Evolutionary conservation across 2,113 vertebrate genomes (phyloP).

Genomic region (Theristicus caerulescens): DNA sequence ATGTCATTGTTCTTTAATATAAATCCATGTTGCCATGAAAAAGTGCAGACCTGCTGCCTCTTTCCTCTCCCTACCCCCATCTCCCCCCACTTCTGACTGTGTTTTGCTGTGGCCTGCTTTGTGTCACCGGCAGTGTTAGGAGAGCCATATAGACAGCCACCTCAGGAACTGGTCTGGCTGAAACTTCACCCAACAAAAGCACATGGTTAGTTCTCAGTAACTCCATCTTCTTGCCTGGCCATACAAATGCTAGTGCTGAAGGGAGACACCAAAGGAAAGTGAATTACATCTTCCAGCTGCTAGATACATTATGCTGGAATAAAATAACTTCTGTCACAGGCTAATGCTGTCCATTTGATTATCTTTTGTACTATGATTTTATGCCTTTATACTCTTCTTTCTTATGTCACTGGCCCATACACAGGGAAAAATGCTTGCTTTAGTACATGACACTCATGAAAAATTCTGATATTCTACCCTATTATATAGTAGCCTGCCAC

Average conservation of each 20-base stretch:
- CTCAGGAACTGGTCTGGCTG: background rate
- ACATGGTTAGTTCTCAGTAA: fast-evolving
- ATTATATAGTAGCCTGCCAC: background rate
- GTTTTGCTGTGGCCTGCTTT: background rate
- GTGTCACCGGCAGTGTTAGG: background rate
- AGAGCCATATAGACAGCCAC: background rate
- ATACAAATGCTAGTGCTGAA: background rate
- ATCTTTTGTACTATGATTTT: background rate
- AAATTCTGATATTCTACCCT: background rate
- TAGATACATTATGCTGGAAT: background rate
- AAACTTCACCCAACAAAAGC: too few relatives aligned
- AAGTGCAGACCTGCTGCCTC: background rate
- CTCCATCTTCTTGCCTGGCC: background rate
- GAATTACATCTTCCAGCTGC: background rate
- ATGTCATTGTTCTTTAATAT: background rate
- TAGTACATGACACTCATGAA: background rate
- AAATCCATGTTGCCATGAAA: background rate
- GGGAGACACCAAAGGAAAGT: background rate
- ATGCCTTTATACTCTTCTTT: background rate
- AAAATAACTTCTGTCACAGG: background rate
- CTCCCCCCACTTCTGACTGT: background rate
- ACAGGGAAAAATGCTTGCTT: background rate
- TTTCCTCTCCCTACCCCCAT: too few relatives aligned
- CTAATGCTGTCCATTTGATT: background rate
- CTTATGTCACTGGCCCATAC: fast-evolving